These are phyloP conservation scores for Limenitis camilla DNA, from an alignment of 2,888 invertebrate species.

Conservation along the genomic window DNA sequence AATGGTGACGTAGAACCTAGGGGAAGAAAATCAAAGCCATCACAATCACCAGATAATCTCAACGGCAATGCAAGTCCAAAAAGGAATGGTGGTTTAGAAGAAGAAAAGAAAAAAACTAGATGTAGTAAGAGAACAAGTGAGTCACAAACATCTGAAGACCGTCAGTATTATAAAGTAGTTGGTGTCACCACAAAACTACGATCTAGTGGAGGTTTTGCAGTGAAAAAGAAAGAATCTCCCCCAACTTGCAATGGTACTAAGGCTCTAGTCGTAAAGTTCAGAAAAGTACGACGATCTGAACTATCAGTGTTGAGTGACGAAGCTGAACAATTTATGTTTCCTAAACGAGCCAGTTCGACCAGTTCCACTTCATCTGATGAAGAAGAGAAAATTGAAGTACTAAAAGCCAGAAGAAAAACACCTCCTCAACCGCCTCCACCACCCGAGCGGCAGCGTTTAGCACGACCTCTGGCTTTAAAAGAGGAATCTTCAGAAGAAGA, in stretches of 20 bases:
- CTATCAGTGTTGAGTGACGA: slow-evolving; percentile 85
- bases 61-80: slow-evolving; percentile 47
- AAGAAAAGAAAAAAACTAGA: slow-evolving; percentile 52
- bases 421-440: slow-evolving; percentile 46
- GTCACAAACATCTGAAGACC: slow-evolving; percentile 39
- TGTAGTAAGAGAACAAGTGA: slow-evolving; percentile 46
- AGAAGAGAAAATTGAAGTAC: slow-evolving; percentile 30
- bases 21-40: slow-evolving; percentile 42
- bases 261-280: slow-evolving; percentile 82
- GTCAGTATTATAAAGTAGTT: slow-evolving; percentile 82
- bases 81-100: slow-evolving; percentile 47
- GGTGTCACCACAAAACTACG: slow-evolving; percentile 80
- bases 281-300: slow-evolving; percentile 83
- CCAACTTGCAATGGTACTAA: slow-evolving; percentile 72
- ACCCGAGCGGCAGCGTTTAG: slow-evolving; percentile 50
- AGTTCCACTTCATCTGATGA: slow-evolving; percentile 71
- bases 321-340: slow-evolving; percentile 91
- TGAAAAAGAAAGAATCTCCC: slow-evolving; percentile 47
- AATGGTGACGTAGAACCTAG: slow-evolving; percentile 51
- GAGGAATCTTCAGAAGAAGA: slow-evolving; percentile 68
- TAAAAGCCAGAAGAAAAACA: slow-evolving; percentile 58
- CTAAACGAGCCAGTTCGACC: slow-evolving; percentile 76
- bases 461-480: slow-evolving; percentile 57
- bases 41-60: slow-evolving; percentile 48
- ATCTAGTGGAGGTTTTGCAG: slow-evolving; percentile 70